phyloP scores from a whole-genome alignment of 2,888 invertebrate genomes.

The Biston stratarius region DNA sequence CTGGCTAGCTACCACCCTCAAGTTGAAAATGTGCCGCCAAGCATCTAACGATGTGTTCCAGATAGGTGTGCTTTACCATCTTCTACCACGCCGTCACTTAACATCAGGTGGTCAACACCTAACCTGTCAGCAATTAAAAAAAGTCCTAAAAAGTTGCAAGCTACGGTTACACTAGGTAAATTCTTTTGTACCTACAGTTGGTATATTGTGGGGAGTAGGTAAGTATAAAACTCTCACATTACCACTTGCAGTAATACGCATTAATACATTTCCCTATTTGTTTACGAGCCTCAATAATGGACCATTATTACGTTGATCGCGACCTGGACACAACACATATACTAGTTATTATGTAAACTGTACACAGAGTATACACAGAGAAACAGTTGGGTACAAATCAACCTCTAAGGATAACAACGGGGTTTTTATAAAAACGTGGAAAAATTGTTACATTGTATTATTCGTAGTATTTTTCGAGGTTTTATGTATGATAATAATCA shows the following conservation, averaged over 20 bases:
- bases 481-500: too few species aligned
- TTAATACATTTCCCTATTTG: constrained; percentile 62
- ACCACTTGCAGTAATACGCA: constrained; percentile 48
- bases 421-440: too few species aligned
- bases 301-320: constrained; percentile 51
- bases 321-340: constrained; percentile 27
- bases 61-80: too few species aligned
- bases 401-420: too few species aligned
- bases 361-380: not conserved
- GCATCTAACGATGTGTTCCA: too few species aligned
- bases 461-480: too few species aligned
- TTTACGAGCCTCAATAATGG: constrained; percentile 60
- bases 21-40: too few species aligned
- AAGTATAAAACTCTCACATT: constrained; percentile 29
- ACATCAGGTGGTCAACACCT: too few species aligned
- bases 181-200: not conserved
- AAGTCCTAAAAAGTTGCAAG: not conserved
- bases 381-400: not conserved
- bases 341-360: not conserved
- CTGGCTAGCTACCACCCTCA: too few species aligned
- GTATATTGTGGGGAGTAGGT: constrained; percentile 10
- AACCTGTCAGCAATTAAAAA: too few species aligned
- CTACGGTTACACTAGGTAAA: constrained; percentile 1
- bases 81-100: too few species aligned
- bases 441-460: too few species aligned